phyloP scores from a whole-genome alignment of 1,140 invertebrate species.

The Trypoxylus dichotomus region DNA sequence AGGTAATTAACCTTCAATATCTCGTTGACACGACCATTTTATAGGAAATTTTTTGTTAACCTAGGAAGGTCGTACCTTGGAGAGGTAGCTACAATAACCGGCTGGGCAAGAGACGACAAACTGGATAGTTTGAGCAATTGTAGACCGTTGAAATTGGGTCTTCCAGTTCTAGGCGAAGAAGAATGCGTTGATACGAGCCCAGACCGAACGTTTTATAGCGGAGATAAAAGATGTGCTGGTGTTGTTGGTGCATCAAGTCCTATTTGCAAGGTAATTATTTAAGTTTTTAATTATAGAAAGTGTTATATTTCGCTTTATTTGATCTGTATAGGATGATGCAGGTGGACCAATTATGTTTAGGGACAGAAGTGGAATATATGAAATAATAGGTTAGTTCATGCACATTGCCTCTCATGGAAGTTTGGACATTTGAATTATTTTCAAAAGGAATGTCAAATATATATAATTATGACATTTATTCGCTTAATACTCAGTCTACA shows the following conservation, averaged over 20 bases:
- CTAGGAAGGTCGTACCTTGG: constrained; percentile 3
- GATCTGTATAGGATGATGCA: constrained; percentile 13
- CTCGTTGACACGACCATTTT: too few relatives aligned
- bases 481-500: too few relatives aligned
- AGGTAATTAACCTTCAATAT: not conserved
- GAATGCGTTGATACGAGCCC: not conserved
- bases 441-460: too few relatives aligned
- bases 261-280: not conserved
- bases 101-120: not conserved
- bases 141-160: not conserved
- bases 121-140: not conserved
- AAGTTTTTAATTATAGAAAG: not conserved
- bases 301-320: not conserved
- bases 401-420: too few relatives aligned
- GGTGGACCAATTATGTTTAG: constrained; percentile 5
- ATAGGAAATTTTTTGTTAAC: not conserved
- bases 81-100: not conserved
- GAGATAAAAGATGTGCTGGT: constrained; percentile 18
- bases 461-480: too few relatives aligned
- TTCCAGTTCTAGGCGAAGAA: not conserved
- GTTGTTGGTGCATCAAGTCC: not conserved
- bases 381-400: not conserved
- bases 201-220: not conserved
- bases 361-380: not conserved
- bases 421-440: too few relatives aligned